A percentile compares a stretch with the other conserved stretches of the same genome.
Evolutionary conservation across 2,888 invertebrate species (phyloP).

Genomic region (Drosophila multiciliata): DNA sequence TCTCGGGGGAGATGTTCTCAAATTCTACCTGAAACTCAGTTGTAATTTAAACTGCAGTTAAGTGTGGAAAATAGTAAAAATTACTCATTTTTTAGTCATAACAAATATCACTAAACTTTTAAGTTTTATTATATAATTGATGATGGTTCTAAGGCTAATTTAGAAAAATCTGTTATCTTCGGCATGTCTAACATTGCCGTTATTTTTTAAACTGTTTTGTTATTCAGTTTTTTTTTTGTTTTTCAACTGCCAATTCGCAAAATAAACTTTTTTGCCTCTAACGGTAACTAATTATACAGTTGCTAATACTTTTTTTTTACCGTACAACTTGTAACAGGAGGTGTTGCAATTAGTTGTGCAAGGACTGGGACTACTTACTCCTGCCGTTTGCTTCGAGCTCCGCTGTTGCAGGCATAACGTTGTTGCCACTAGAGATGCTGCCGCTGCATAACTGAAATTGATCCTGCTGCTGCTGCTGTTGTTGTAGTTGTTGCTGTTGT

Average conservation of each 20-base stretch:
- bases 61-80: neutral
- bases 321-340: neutral
- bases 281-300: neutral
- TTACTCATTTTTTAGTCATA: neutral
- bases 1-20: neutral
- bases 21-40: neutral
- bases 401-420: conserved; percentile 28
- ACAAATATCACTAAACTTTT: neutral
- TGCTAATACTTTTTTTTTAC: neutral
- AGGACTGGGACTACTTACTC: conserved; percentile 57
- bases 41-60: neutral
- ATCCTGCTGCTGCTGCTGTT: conserved; percentile 54
- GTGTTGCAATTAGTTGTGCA: neutral
- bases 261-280: neutral
- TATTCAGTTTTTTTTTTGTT: neutral
- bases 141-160: neutral
- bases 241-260: too few species aligned
- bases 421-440: conserved; percentile 30
- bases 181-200: neutral
- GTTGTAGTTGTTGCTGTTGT: conserved; percentile 74
- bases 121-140: too few species aligned
- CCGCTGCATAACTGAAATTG: conserved; percentile 48
- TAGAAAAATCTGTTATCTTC: neutral
- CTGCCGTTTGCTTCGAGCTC: conserved; percentile 74
- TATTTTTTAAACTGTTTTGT: neutral